A percentile compares a stretch with the other conserved stretches of the same genome.
phyloP scores from a whole-genome alignment of 2,797 vertebrate species.

The Enteromius mattozi region DNA sequence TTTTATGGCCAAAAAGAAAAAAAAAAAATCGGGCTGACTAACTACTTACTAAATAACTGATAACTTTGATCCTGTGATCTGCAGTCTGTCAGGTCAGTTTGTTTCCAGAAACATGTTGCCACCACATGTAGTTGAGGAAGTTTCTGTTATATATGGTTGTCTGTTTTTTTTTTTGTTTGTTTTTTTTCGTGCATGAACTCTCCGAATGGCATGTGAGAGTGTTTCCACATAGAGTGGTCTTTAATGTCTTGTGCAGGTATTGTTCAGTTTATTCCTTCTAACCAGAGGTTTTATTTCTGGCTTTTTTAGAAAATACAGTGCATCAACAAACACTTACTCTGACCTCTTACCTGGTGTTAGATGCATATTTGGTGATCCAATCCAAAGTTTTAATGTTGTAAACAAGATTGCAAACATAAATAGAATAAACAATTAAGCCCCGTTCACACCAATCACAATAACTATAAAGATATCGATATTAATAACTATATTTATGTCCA shows the following conservation, averaged over 20 bases:
- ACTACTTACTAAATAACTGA: constrained; percentile 22
- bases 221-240: constrained; percentile 38
- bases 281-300: not conserved
- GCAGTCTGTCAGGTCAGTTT: not conserved
- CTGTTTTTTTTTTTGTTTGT: not conserved
- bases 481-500: too few relatives aligned
- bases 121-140: constrained; percentile 40
- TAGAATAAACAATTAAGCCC: not conserved
- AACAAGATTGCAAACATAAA: not conserved
- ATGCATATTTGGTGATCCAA: not conserved
- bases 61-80: constrained; percentile 19
- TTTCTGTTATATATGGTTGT: constrained; percentile 54
- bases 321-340: not conserved
- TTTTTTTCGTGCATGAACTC: constrained; percentile 61
- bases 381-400: not conserved
- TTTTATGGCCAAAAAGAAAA: not conserved
- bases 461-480: too few relatives aligned
- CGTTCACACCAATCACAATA: too few relatives aligned
- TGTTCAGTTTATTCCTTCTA: not conserved
- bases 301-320: not conserved
- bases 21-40: not conserved
- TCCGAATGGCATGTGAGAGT: constrained; percentile 47
- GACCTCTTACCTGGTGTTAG: not conserved
- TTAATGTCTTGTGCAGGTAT: constrained; percentile 56
- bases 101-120: constrained; percentile 57